Base-by-base conservation (phyloP, 2,797 vertebrate species). In the Enteromius trimaculatus region DNA sequence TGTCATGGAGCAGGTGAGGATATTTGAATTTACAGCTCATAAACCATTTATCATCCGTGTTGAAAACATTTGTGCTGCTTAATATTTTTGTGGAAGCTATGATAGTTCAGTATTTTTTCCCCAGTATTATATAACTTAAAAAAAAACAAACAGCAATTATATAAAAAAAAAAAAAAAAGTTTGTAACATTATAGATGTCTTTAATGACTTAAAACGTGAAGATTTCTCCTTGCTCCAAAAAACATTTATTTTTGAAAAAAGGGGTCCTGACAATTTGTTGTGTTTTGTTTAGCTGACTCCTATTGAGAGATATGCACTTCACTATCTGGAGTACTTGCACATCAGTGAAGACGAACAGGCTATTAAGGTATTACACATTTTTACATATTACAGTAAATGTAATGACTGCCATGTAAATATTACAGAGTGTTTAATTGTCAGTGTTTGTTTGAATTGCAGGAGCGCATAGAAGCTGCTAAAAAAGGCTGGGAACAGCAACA, bases 271-370 rank as follows among this genome's bases (percentile, higher is more conserved):
- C 26, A 6, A 1, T 62, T 19, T 29, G 1, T n/a, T 6, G 34
- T 77, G 7, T 76, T 21, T 78, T 29, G 81, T 82, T 87, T 89
- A 98, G 97, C 95, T 98, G 82, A 98, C 97, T 62, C 97, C 97
- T 19, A 98, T 98, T 78, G 97, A 98, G 91, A 95, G 94, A 83
- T 98, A 98, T 26, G 97, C 97, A 31, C 93, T 98, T 87, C 96
- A 98, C 92, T 98, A 97, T 86, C 92, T 98, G 88, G 97, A 98
- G 88, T 95, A 95, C 86, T 95, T 97, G 85, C 95, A 97, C 53
- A 39, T 94, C 86, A 91, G 92, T 62, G 94, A 96, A 1, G 94
- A 96, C 47, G 96, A 96, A 91, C 87, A 90, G 84, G 83, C 85
- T 84, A 88, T 94, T 74, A 91, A 96, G 95, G 97, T 98, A 95